Evolutionary conservation across 30 jellyfish, hydroid and myxozoan species (phyloP), one percentile per base, ranked within the genome.

Genomic region (Hydractinia echinata): DNA sequence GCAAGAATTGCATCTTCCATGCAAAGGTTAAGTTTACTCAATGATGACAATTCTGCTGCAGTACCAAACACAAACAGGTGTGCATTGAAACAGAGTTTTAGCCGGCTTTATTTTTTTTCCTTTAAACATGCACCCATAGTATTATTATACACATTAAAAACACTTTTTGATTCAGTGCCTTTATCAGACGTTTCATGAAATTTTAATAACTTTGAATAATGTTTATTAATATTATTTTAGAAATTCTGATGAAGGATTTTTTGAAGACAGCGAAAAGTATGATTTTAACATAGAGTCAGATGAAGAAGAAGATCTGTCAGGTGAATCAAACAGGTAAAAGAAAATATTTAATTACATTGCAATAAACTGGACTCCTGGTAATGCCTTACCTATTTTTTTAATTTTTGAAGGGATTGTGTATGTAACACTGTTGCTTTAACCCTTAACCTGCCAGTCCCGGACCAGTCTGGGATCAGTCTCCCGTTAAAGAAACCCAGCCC

Each of bases 1-100:
- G 85, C 83, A 16, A 66, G 87, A 21, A 80, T 80, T 20, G 14
- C 84, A 30, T 30, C 55, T 10, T 80, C 87, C 69, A 80, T 80
- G 87, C 87, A 80, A 48, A 14, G 53, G 49, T 52, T 80, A 53
- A 80, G 61, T 53, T 58, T 80, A 44, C 51, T 55, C 30, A 54
- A 61, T 54, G 55, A 77, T 52, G 49, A 61, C 60, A 14, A 72
- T n/a, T 60, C 8, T 9, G 19, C 16, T 72, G 61, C 9, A 9
- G 15, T 50, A 10, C 52, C 78, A 20, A 56, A 77, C 15, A 10
- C 85, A 51, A 77, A 77, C 80, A 77, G 85, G 85, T 77, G 6
- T 5, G 73, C 3, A 77, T 54, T 71, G 19, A n/a, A 7, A 64
- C 19, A 0, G n/a, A 71, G 51, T 8, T 8, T 15, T 21, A 0